phyloP scores from a whole-genome alignment of 1,140 invertebrate species.

The Aphelinus certus region DNA sequence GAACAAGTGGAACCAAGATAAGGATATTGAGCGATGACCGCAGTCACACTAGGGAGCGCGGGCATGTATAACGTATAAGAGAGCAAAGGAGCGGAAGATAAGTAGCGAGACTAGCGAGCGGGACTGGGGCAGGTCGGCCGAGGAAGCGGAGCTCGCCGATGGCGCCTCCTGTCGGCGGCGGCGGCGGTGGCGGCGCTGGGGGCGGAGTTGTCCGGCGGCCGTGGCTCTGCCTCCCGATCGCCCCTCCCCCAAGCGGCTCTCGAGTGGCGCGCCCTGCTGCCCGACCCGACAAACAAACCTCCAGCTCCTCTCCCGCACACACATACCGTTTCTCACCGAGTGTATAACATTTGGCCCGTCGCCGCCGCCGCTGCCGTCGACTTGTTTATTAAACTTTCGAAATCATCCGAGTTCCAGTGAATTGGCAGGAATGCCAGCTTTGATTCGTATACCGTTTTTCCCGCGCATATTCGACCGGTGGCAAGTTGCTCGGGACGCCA shows the following conservation, averaged over 20 bases:
- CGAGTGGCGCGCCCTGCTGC: too few species aligned
- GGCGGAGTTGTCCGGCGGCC: conserved; percentile 27
- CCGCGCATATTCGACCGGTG: neutral
- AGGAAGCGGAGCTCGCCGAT: neutral
- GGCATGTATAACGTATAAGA: too few species aligned
- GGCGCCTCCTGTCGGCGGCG: conserved; percentile 25
- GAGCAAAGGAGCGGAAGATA: neutral
- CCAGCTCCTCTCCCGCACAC: too few species aligned
- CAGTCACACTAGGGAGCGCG: too few species aligned
- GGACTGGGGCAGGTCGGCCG: neutral
- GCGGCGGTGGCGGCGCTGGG: neutral
- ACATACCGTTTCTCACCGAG: too few species aligned
- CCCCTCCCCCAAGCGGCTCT: neutral
- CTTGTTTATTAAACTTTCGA: too few species aligned
- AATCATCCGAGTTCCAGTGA: too few species aligned
- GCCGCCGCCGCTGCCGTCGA: neutral
- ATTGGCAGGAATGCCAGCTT: too few species aligned
- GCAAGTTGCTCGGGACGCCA: neutral
- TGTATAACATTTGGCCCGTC: neutral
- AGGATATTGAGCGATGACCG: too few species aligned
- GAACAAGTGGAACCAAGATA: too few species aligned
- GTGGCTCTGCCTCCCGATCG: conserved; percentile 19
- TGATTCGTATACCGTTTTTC: neutral
- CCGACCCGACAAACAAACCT: too few species aligned
- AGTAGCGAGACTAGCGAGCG: conserved; percentile 7